Base-by-base conservation (phyloP, 1,140 invertebrate genomes). In the Drosophila ambigua region DNA sequence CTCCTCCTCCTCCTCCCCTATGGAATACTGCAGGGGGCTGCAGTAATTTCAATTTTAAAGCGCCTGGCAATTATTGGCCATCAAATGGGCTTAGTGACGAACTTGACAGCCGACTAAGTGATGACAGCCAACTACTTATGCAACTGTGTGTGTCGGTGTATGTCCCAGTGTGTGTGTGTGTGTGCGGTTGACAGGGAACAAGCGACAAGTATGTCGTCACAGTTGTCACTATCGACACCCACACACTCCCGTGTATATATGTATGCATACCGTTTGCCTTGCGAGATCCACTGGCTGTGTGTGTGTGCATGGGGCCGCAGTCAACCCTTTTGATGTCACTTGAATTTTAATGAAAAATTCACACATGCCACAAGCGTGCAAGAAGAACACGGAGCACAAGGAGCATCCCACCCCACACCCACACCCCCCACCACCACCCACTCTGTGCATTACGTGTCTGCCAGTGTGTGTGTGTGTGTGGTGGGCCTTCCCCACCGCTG, bases 311-410 rank as follows among this genome's bases (percentile, higher is more conserved):
- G 63, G 46, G 31, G 60, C 72, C 67, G 49, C 68, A 88, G 83
- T 88, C 84, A 88, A 88, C 84, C 83, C 84, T 88, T 88, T 88
- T 88, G 83, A 88, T 88, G 83, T 88, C 83, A 74, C 83, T 88
- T 88, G 83, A 88, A 88, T 88, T 88, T 88, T 88, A 88, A 88
- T 88, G 84, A 88, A 88, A 88, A 88, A 88, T 88, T 88, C 83
- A 88, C 83, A 88, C 84, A 88, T 88, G 68, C 83, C 83, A 89
- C 83, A 88, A 77, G 79, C 84, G 77, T 73, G 81, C 79, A 79
- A 79, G 72, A 83, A 72, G 73, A 77, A 77, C 64, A 77, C 49
- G 31, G 20, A 35, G 39, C 53, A 57, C 48, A 31, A 49, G 72
- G 16, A 57, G 54, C 8, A 41, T 11, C n/a, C 20, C 39, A 7